These are phyloP conservation scores for Callitettix versicolor DNA, from an alignment of 1,140 invertebrate species.

Conservation along the genomic window DNA sequence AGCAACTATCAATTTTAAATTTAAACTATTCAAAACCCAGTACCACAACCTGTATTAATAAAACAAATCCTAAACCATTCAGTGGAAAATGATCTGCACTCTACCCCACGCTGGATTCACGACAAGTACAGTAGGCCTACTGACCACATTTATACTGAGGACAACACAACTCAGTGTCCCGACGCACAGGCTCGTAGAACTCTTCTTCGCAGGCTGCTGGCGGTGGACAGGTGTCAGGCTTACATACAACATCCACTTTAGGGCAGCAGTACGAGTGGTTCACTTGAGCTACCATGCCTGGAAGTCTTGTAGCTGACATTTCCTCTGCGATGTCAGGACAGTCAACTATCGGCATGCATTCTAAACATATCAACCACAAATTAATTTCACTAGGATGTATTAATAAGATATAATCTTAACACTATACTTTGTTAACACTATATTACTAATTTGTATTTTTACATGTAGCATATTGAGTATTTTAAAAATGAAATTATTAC, in stretches of 20 bases:
- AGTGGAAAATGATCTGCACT: too few species aligned
- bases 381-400: neutral
- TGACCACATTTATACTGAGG: conserved; percentile 51
- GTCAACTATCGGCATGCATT: conserved; percentile 56
- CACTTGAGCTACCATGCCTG: conserved; percentile 45
- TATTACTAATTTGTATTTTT: too few species aligned
- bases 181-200: conserved; percentile 36
- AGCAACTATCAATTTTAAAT: too few species aligned
- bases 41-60: too few species aligned
- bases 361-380: conserved; percentile 32
- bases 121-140: too few species aligned
- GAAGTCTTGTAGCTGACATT: conserved; percentile 35
- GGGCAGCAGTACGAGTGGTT: conserved; percentile 60
- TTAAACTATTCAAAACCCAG: too few species aligned
- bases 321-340: conserved; percentile 41
- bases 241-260: conserved; percentile 43
- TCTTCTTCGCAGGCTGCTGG: conserved; percentile 44
- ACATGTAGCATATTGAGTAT: too few species aligned
- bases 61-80: too few species aligned
- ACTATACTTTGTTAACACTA: too few species aligned
- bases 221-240: conserved; percentile 46
- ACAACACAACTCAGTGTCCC: conserved; percentile 48
- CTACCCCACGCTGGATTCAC: too few species aligned
- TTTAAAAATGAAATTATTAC: too few species aligned
- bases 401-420: too few species aligned